Percentiles rank a stretch among this genome's conserved stretches.
Evolutionary conservation across 2,113 vertebrate species (phyloP).

Genomic region (Tympanuchus pallidicinctus): DNA sequence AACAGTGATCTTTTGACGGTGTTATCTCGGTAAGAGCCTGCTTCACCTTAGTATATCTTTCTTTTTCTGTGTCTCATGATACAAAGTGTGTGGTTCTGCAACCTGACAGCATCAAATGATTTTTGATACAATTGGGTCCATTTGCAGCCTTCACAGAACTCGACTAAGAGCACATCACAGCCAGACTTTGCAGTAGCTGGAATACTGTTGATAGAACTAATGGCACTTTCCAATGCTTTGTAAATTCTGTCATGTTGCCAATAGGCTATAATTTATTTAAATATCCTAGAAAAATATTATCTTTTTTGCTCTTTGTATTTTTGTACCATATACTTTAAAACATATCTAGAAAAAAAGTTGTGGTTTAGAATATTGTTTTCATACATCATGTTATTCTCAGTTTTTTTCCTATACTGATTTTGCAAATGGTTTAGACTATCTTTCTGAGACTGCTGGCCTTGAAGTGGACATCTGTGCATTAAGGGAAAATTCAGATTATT

Average conservation of each 20-base stretch:
- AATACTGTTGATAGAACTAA: background rate
- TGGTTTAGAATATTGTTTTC: background rate
- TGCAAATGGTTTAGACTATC: background rate
- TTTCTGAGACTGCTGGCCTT: background rate
- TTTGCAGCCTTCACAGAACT: background rate
- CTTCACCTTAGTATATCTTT: background rate
- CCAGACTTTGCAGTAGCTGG: background rate
- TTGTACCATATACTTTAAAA: slow-evolving; percentile 3
- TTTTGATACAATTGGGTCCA: background rate
- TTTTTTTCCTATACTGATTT: background rate
- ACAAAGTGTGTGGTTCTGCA: background rate
- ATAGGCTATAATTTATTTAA: background rate
- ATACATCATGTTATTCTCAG: background rate
- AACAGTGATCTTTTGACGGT: slow-evolving; percentile 94
- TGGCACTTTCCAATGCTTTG: background rate
- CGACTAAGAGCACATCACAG: background rate
- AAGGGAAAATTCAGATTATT: background rate
- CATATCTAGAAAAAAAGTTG: background rate
- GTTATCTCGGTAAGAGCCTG: slow-evolving; percentile 86
- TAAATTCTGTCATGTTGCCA: background rate
- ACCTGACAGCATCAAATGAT: background rate
- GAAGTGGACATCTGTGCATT: background rate
- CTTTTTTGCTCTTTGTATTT: background rate
- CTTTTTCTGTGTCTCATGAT: background rate
- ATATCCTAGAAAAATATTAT: background rate